Base-by-base conservation (phyloP, 1,140 invertebrate genomes). In the Pantala flavescens region DNA sequence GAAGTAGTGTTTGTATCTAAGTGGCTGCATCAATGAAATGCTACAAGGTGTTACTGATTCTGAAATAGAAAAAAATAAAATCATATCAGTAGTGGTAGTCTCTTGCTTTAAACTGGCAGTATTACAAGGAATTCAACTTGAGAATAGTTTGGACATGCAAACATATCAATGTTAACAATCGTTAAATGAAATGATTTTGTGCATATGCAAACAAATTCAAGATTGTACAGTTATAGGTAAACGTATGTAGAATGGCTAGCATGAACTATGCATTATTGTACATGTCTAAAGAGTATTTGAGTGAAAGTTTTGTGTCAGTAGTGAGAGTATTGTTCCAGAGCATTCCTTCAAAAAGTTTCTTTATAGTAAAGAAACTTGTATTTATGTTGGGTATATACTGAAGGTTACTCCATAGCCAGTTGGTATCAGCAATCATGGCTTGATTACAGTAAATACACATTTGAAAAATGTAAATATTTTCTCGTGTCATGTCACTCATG, bases 391-490 rank as follows among this genome's bases (percentile, higher is more conserved):
- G 49, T 63, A 63, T 63, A 63, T 19, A 63, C 49, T 63, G 49
- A 16, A 63, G 49, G 49, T 63, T 63, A 63, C 49, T 63, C 49
- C 14, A 21, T 63, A 63, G 49, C 49, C 49, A 63, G 49, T 63
- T 63, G 49, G 49, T 63, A 63, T 19, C 14, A 63, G 49, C n/a
- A 63, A 63, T 21, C n/a, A 21, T 63, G 49, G 49, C n/a, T 63
- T 19, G n/a, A 63, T 63, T 63, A 21, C 28, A 63, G 49, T 63
- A 63, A 63, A 63, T 63, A 63, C n/a, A 21, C 49, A 63, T 19
- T 63, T 63, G 49, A 63, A 63, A 63, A 63, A 63, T 63, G 49
- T 63, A 63, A 63, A 63, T 63, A 63, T 63, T 63, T 63, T 63
- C 49, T 63, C n/a, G 49, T 63, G 49, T 63, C 49, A 63, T 63